Conservation (phyloP, 2,797 vertebrate species). For the Ambastaia sidthimunki region DNA sequence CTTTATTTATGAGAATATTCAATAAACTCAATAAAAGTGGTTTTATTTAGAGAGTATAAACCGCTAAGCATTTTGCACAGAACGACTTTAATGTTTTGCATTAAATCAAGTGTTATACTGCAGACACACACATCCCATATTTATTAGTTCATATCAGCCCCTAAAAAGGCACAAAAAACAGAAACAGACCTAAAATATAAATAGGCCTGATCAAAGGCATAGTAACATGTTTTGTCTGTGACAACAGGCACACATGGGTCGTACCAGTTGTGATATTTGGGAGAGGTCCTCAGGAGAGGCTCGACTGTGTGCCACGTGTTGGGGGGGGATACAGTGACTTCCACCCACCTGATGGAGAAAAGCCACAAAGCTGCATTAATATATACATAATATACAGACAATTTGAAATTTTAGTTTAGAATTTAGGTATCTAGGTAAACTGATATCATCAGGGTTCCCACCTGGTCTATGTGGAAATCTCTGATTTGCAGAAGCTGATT, state of each 20-base stretch:
- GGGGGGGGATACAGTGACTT: constrained; percentile 75
- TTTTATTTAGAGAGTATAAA: constrained; percentile 44
- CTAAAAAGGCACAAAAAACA: constrained; percentile 19
- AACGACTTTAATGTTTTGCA: constrained; percentile 25
- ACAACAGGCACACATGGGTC: not conserved
- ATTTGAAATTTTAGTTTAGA: not conserved
- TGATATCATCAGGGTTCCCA: constrained; percentile 59
- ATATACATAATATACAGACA: not conserved
- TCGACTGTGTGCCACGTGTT: constrained; percentile 78
- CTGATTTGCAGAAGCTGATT: constrained; percentile 88
- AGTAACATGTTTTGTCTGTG: constrained; percentile 1
- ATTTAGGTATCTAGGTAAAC: too few relatives aligned
- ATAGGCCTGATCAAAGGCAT: not conserved
- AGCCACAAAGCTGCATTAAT: constrained; percentile 12
- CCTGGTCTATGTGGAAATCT: constrained; percentile 82
- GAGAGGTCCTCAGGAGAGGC: constrained; percentile 84
- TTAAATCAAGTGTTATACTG: constrained; percentile 43
- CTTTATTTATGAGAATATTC: constrained; percentile 44
- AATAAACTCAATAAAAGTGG: constrained; percentile 24
- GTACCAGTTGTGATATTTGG: constrained; percentile 86
- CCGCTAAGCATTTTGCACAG: constrained; percentile 28
- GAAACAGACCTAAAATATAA: constrained; percentile 19
- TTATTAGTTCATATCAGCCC: constrained; percentile 1
- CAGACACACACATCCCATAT: not conserved
- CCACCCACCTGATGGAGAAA: constrained; percentile 73